Base-by-base conservation (phyloP, 2,888 invertebrate species). In the Machimus atricapillus region DNA sequence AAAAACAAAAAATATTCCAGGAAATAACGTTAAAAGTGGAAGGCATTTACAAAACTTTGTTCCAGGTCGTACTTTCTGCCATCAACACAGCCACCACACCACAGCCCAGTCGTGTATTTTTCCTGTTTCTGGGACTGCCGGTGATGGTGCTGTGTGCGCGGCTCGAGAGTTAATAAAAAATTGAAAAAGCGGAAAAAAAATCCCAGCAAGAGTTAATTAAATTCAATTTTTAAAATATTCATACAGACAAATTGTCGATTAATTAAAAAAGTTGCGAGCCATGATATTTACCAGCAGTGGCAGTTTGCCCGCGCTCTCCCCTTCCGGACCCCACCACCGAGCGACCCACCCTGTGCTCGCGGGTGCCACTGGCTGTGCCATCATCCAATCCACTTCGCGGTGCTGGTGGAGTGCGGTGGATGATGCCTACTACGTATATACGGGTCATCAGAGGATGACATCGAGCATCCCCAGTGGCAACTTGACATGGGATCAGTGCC, bases 151-250 rank as follows among this genome's bases (percentile, higher is more conserved):
- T 82, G 66, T 19, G 16, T n/a, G 14, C 31, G 82, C 66, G 19
- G 23, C 37, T 37, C 23, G 37, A 46, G 27, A 23, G 82, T 58
- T 83, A 66, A 66, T 66, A 83, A 83, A 83, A 58, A 83, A 83
- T 66, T 83, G 66, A 83, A 83, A 83, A 66, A 66, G 58, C 66
- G 66, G 66, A 83, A 83, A 81, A 79, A 82, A 85, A 85, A 74
- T 85, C 43, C 40, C 46, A 40, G 56, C 58, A 66, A 40, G 76
- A 87, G 87, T 87, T 87, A 87, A 87, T 87, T 87, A 87, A 87
- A 87, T 87, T 87, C 87, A 87, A 87, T 87, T 87, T 87, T 82
- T 87, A 76, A 87, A 87, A 87, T 87, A 87, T 87, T 87, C 87
- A 87, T 87, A 87, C 56, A 74, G 82, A 82, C 76, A 82, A 87